phyloP scores from a whole-genome alignment of 2,888 invertebrate species.

The Aromia moschata region DNA sequence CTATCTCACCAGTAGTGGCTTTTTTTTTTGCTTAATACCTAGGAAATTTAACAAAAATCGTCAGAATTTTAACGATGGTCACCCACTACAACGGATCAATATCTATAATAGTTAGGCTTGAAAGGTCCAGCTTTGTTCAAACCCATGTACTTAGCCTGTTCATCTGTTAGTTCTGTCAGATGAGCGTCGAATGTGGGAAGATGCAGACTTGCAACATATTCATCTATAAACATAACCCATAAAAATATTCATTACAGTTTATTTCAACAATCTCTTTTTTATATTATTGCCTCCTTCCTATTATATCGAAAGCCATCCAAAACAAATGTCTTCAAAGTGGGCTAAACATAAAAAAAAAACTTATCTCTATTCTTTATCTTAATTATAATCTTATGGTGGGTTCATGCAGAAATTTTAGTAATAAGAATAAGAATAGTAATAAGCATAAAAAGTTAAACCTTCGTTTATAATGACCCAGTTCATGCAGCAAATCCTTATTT shows the following conservation, averaged over 20 bases:
- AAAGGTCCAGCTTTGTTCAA: conserved; percentile 98
- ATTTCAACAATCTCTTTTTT: too few relatives aligned
- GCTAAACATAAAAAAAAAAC: too few relatives aligned
- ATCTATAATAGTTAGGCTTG: conserved; percentile 99
- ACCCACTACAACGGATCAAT: conserved; percentile 36
- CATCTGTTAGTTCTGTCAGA: conserved; percentile 93
- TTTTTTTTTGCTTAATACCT: conserved; percentile 31
- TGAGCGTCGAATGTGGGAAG: conserved; percentile 98
- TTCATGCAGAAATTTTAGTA: too few relatives aligned
- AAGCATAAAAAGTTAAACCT: too few relatives aligned
- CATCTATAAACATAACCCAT: conserved; percentile 71
- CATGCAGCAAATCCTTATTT: too few relatives aligned
- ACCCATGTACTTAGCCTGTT: conserved; percentile 97
- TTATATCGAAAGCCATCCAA: too few relatives aligned
- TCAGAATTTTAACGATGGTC: background rate
- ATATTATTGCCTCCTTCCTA: too few relatives aligned
- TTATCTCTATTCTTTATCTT: too few relatives aligned
- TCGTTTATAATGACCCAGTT: too few relatives aligned
- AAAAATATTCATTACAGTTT: background rate
- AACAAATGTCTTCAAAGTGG: too few relatives aligned
- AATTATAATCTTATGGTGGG: too few relatives aligned
- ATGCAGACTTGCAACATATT: conserved; percentile 97
- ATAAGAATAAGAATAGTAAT: too few relatives aligned
- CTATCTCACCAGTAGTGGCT: conserved; percentile 26
- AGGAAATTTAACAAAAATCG: conserved; percentile 19